These are phyloP conservation scores for Drosophila affinis DNA, from an alignment of 2,888 invertebrate genomes.

Conservation along the genomic window DNA sequence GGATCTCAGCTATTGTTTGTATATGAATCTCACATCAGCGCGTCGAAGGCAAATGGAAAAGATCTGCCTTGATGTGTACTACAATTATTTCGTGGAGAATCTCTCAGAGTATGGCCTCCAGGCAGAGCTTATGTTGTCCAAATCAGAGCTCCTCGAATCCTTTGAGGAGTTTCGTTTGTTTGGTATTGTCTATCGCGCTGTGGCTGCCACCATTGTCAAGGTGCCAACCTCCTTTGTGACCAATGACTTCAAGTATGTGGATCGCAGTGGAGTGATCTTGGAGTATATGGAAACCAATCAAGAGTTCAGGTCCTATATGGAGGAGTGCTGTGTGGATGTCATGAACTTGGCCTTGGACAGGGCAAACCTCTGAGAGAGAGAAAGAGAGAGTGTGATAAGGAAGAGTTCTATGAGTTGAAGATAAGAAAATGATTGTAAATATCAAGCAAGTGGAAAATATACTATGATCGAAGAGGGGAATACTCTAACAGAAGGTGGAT, in stretches of 20 bases:
- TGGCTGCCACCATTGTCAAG: conserved; percentile 66
- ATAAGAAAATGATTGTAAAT: conserved; percentile 36
- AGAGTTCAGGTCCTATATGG: conserved; percentile 50
- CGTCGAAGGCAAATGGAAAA: conserved; percentile 51
- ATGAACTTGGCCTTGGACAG: conserved; percentile 49
- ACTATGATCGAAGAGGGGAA: background rate
- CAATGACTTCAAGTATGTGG: conserved; percentile 67
- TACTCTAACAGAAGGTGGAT: conserved; percentile 7
- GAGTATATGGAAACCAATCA: conserved; percentile 52
- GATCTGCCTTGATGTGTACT: conserved; percentile 68
- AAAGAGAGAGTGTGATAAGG: conserved; percentile 16
- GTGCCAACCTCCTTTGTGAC: conserved; percentile 69
- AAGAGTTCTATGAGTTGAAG: background rate
- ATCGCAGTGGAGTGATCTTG: conserved; percentile 50
- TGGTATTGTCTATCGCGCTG: conserved; percentile 68
- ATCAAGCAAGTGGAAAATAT: background rate
- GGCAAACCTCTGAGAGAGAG: conserved; percentile 5
- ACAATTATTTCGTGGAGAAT: conserved; percentile 66
- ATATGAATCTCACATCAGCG: conserved; percentile 68
- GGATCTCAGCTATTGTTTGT: conserved; percentile 78
- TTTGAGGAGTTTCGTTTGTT: conserved; percentile 72
- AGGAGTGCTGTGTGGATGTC: conserved; percentile 52
- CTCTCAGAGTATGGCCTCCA: conserved; percentile 70
- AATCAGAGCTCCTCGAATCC: conserved; percentile 62
- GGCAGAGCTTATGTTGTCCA: conserved; percentile 43